Conservation (phyloP, 2,888 invertebrate genomes). For the Lamproptera curius region DNA sequence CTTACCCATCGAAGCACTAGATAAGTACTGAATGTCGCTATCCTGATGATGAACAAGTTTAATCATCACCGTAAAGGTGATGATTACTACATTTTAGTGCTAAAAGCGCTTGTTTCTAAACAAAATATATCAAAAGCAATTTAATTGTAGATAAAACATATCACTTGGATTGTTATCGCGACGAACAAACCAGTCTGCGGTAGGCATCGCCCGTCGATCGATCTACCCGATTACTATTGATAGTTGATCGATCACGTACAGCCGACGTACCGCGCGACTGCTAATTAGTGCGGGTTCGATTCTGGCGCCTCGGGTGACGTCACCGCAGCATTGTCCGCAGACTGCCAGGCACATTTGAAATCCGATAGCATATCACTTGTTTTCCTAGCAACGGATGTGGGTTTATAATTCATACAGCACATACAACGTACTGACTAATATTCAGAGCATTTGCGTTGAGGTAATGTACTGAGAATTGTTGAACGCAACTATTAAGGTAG, state of each 20-base stretch:
- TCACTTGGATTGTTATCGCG: constrained; percentile 15
- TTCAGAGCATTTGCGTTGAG: constrained; percentile 1
- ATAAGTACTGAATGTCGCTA: too few species aligned
- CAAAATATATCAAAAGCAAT: constrained; percentile 1
- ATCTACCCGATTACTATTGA: constrained; percentile 61
- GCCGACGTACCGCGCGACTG: constrained; percentile 30
- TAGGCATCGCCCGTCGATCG: constrained; percentile 57
- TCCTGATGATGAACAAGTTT: too few species aligned
- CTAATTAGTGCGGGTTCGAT: constrained; percentile 50
- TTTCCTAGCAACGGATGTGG: constrained; percentile 20
- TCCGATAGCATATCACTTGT: constrained; percentile 21
- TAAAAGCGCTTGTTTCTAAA: neutral
- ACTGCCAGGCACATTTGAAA: constrained; percentile 27
- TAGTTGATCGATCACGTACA: constrained; percentile 65
- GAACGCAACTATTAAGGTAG: too few species aligned
- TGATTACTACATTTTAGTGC: too few species aligned
- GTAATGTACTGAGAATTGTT: neutral
- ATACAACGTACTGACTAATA: neutral
- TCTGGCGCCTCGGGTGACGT: constrained; percentile 61
- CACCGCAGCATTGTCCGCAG: constrained; percentile 36
- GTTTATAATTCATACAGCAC: constrained; percentile 15
- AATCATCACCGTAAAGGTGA: too few species aligned
- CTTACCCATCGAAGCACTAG: too few species aligned
- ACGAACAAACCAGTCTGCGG: constrained; percentile 46
- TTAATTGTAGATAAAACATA: constrained; percentile 24